A percentile compares a stretch with the other conserved stretches of the same genome.
Evolutionary conservation across 2,797 vertebrate species (phyloP).

Genomic region (Rachycentron canadum): DNA sequence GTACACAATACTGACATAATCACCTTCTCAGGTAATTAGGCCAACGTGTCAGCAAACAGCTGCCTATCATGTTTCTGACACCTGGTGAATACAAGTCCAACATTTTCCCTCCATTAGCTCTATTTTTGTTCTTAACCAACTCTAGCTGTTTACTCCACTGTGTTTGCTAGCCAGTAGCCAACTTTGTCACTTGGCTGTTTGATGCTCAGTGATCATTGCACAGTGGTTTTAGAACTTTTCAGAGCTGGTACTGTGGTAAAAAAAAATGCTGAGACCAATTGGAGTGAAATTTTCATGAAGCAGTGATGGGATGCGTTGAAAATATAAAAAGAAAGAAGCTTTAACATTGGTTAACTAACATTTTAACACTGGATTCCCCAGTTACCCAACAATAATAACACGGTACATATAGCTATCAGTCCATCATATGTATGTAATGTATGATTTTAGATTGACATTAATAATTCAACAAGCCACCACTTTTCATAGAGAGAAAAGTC

Average conservation of each 20-base stretch:
- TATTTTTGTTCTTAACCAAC: background rate
- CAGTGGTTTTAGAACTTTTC: background rate
- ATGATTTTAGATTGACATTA: background rate
- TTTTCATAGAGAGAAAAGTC: no score
- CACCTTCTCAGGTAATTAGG: background rate
- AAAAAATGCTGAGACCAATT: no score
- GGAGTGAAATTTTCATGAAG: no score
- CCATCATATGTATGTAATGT: background rate
- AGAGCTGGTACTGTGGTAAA: background rate
- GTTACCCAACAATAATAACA: no score
- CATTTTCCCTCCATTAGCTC: background rate
- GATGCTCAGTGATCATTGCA: background rate
- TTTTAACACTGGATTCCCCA: no score
- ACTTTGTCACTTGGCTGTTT: background rate
- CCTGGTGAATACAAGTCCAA: background rate
- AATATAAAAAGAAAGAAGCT: background rate
- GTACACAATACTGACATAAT: background rate
- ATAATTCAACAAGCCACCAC: background rate
- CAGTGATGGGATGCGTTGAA: no score
- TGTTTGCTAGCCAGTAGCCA: no score
- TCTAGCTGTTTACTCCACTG: background rate
- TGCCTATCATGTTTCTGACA: background rate
- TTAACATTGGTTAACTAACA: no score
- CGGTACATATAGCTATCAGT: background rate
- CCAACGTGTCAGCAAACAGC: background rate